Base-by-base conservation (phyloP, 2,888 invertebrate genomes). In the Xanthia icteritia region DNA sequence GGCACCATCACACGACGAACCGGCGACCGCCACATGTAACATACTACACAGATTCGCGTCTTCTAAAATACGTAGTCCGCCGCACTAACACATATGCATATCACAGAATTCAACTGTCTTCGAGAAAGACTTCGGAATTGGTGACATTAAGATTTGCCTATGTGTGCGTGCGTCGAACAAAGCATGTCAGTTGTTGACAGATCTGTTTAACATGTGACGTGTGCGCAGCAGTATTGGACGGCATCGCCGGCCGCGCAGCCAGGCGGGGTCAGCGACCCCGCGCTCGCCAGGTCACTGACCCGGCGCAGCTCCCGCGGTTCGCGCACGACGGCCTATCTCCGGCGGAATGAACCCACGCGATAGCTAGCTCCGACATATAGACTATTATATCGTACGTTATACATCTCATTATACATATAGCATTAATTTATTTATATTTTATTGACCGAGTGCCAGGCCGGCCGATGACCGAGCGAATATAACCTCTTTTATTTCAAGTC, bases 361-460 rank as follows among this genome's bases (percentile, higher is more conserved):
- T 89, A 90, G 83, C 93, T 92, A 92, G 92, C 92, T 92, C 92
- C 92, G 89, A 89, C 90, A 92, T 91, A 92, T 73, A 84, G 60
- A 77, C 77, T 79, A 82, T 87, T 87, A 92, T 89, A 87, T 63
- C 79, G 79, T 86, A 81, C 78, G 90, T 92, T 89, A 90, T 91
- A 92, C 79, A 88, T 90, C 88, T 92, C 90, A 88, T 89, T 91
- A 92, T 92, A 91, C 89, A 90, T 85, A 85, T 88, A 87, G 83
- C 82, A 84, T 86, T 89, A 88, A 85, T 89, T 90, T 89, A 90
- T 82, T 81, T 74, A 81, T 90, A 86, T 73, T 81, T 83, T 90
- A 93, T 92, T 89, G 92, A 90, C 88, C 85, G 91, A 89, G 85
- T 86, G 90, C 86, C 88, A 79, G 84, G 84, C 79, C 86, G 89